Evolutionary conservation across 2,797 vertebrate species (phyloP).

Genomic region (Gallirallus australis): DNA sequence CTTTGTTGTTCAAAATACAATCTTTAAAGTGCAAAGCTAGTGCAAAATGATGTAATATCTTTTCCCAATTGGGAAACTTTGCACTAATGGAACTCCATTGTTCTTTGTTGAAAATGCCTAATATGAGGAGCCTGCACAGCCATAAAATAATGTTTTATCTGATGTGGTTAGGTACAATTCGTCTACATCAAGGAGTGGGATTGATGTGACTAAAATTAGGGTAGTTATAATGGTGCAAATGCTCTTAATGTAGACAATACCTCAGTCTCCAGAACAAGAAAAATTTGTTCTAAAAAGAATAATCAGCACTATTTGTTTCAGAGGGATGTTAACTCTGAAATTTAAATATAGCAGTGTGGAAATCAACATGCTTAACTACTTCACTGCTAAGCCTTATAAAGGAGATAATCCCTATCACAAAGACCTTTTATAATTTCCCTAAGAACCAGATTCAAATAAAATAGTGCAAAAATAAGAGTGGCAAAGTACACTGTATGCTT

Average conservation of each 20-base stretch:
- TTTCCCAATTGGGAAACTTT: slow-evolving; percentile 1
- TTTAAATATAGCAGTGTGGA: slow-evolving; percentile 41
- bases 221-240: slow-evolving; percentile 46
- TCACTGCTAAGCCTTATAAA: slow-evolving; percentile 11
- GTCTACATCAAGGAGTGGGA: slow-evolving; percentile 41
- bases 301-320: slow-evolving; percentile 58
- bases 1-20: neutral
- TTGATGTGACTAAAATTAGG: slow-evolving; percentile 63
- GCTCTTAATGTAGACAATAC: slow-evolving; percentile 56
- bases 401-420: slow-evolving; percentile 21
- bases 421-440: neutral
- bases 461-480: neutral
- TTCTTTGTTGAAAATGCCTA: slow-evolving; percentile 37
- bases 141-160: slow-evolving; percentile 37
- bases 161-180: slow-evolving; percentile 7
- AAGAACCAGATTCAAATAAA: neutral
- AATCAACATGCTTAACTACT: slow-evolving; percentile 57
- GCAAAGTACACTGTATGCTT: neutral
- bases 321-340: slow-evolving; percentile 21
- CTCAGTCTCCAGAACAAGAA: slow-evolving; percentile 43
- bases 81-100: slow-evolving; percentile 29
- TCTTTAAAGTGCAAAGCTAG: neutral
- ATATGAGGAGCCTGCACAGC: slow-evolving; percentile 15
- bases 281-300: slow-evolving; percentile 46
- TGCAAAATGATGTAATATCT: neutral